A percentile compares a stretch with the other conserved stretches of the same genome.
Conservation (phyloP, 1,140 invertebrate genomes). For the Magallana gigas region DNA sequence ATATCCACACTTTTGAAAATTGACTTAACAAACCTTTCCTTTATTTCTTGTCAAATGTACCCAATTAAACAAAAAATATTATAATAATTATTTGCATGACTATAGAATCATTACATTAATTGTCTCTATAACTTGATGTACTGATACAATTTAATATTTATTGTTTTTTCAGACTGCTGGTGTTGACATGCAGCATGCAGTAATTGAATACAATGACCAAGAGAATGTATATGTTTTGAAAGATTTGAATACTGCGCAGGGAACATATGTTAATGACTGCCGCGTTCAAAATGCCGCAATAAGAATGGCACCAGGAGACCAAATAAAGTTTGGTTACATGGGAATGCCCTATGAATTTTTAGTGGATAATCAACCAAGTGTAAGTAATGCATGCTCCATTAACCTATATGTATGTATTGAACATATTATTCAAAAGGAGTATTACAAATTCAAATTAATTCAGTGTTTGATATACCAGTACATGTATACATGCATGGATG, state of each 20-base stretch:
- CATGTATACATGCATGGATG: neutral
- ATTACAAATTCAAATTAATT: neutral
- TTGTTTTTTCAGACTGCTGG: slow-evolving; percentile 67
- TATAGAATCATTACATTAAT: too few relatives aligned
- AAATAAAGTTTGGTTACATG: slow-evolving; percentile 77
- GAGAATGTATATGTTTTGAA: slow-evolving; percentile 78
- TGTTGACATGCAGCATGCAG: slow-evolving; percentile 78
- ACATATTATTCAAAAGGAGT: neutral
- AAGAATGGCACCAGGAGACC: slow-evolving; percentile 76
- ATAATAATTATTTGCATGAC: too few relatives aligned
- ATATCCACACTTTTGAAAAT: too few relatives aligned
- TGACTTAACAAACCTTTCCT: too few relatives aligned
- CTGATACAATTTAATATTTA: neutral
- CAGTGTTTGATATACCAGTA: neutral
- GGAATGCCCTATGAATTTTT: slow-evolving; percentile 74
- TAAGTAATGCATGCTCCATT: slow-evolving; percentile 46
- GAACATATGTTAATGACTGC: slow-evolving; percentile 79
- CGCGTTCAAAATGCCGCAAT: slow-evolving; percentile 79
- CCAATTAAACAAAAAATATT: too few relatives aligned
- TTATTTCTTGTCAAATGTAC: too few relatives aligned
- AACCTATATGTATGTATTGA: too few relatives aligned
- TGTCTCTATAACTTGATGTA: too few relatives aligned
- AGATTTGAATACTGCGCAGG: slow-evolving; percentile 78
- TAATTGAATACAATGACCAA: slow-evolving; percentile 77
- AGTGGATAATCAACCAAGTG: slow-evolving; percentile 68